These are phyloP conservation scores for Enteromius treurensis DNA, from an alignment of 2,797 vertebrate genomes.

Conservation along the genomic window DNA sequence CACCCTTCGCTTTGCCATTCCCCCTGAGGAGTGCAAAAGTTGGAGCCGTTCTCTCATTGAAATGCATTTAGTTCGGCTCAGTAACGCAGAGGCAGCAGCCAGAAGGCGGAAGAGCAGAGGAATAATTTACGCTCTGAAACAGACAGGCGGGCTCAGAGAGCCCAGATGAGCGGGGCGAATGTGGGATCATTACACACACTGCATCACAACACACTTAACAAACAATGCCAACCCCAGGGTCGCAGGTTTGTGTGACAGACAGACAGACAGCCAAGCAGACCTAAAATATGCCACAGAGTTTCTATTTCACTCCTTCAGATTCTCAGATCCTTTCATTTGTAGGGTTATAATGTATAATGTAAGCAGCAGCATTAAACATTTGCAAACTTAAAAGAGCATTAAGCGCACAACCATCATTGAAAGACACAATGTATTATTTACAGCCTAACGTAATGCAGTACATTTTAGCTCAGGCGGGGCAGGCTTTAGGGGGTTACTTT, in stretches of 20 bases:
- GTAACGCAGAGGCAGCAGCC: conserved; percentile 47
- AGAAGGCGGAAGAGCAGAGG: conserved; percentile 54
- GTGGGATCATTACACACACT: conserved; percentile 18
- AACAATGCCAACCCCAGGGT: conserved; percentile 1
- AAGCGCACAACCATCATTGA: not conserved
- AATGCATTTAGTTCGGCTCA: conserved; percentile 57
- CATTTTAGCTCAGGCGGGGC: not conserved
- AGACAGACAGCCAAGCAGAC: not conserved
- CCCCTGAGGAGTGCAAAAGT: conserved; percentile 28
- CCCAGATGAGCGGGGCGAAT: conserved; percentile 32
- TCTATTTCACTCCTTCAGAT: not conserved
- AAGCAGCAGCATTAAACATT: conserved; percentile 4
- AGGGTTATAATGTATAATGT: conserved; percentile 10
- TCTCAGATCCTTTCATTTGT: not conserved
- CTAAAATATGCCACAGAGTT: not conserved
- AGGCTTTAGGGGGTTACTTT: conserved; percentile 9
- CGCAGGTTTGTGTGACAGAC: not conserved
- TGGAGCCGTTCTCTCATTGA: conserved; percentile 43
- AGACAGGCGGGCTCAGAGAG: conserved; percentile 45
- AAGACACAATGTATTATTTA: conserved; percentile 12
- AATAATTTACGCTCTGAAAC: conserved; percentile 56
- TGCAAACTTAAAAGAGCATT: not conserved
- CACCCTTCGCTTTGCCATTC: conserved; percentile 22
- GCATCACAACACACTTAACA: conserved; percentile 12
- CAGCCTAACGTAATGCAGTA: not conserved